phyloP scores from a whole-genome alignment of 2,888 invertebrate species.

The Monopis laevigella region DNA sequence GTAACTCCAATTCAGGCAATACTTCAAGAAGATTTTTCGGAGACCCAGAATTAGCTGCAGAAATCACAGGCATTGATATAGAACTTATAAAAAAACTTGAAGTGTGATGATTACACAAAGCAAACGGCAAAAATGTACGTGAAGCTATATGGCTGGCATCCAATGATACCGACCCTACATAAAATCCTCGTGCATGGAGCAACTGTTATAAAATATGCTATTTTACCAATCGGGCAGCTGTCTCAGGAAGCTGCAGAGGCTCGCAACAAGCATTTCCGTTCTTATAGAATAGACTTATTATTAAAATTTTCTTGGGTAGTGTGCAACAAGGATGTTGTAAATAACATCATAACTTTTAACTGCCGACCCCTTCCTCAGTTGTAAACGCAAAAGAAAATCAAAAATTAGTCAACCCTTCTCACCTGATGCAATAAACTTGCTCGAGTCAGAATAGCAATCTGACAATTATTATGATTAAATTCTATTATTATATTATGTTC shows the following conservation, averaged over 20 bases:
- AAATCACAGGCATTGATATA: slow-evolving; percentile 24
- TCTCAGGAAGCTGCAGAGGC: slow-evolving; percentile 30
- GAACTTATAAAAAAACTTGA: slow-evolving; percentile 18
- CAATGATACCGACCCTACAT: slow-evolving; percentile 29
- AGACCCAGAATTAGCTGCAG: slow-evolving; percentile 20
- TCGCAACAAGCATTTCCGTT: too few relatives aligned
- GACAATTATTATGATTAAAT: too few relatives aligned
- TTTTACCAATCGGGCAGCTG: slow-evolving; percentile 23
- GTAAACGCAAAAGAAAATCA: too few relatives aligned
- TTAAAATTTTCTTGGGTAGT: too few relatives aligned
- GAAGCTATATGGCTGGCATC: slow-evolving; percentile 24
- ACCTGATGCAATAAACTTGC: too few relatives aligned
- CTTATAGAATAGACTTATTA: slow-evolving; percentile 25
- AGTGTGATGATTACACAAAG: slow-evolving; percentile 15
- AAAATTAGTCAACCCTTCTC: too few relatives aligned
- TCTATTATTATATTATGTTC: too few relatives aligned
- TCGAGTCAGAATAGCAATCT: too few relatives aligned
- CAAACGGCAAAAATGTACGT: slow-evolving; percentile 25
- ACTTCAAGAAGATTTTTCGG: slow-evolving; percentile 24
- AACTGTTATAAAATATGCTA: slow-evolving; percentile 22
- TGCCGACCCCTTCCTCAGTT: too few relatives aligned
- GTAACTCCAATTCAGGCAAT: slow-evolving; percentile 25
- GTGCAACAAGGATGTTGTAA: too few relatives aligned
- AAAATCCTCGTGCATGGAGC: slow-evolving; percentile 27
- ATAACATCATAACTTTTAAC: too few relatives aligned